These are phyloP conservation scores for Spondyliosoma cantharus DNA, from an alignment of 2,797 vertebrate species.

Conservation along the genomic window DNA sequence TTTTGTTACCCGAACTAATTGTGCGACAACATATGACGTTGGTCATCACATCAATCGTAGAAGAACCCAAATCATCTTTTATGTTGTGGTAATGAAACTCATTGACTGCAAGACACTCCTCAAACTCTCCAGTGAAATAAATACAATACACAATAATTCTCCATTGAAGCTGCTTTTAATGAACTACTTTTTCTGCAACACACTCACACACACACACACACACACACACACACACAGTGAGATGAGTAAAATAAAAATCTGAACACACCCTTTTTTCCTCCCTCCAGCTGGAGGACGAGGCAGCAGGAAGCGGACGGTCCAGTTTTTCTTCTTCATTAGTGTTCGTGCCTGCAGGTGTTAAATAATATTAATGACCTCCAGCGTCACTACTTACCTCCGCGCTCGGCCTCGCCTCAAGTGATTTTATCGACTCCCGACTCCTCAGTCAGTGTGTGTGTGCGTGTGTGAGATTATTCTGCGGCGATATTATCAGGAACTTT, in stretches of 20 bases:
- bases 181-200: not conserved
- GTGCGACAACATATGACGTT: too few species aligned
- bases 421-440: conserved; percentile 92
- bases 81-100: not conserved
- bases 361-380: conserved; percentile 99
- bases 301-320: conserved; percentile 74
- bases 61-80: not conserved
- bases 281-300: conserved; percentile 22
- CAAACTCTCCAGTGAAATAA: not conserved
- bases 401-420: conserved; percentile 91
- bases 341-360: conserved; percentile 91
- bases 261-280: not conserved
- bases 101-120: not conserved
- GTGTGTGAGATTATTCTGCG: conserved; percentile 90
- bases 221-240: not conserved
- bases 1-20: too few species aligned
- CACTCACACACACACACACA: not conserved
- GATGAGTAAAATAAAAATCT: conserved; percentile 1
- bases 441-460: conserved; percentile 34
- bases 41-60: not conserved
- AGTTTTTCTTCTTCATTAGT: conserved; percentile 96
- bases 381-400: conserved; percentile 93
- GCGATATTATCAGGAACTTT: conserved; percentile 96
- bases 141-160: not conserved
- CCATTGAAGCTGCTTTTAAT: not conserved